These are phyloP conservation scores for Synanceia verrucosa DNA, from an alignment of 2,797 vertebrate genomes.

Conservation along the genomic window DNA sequence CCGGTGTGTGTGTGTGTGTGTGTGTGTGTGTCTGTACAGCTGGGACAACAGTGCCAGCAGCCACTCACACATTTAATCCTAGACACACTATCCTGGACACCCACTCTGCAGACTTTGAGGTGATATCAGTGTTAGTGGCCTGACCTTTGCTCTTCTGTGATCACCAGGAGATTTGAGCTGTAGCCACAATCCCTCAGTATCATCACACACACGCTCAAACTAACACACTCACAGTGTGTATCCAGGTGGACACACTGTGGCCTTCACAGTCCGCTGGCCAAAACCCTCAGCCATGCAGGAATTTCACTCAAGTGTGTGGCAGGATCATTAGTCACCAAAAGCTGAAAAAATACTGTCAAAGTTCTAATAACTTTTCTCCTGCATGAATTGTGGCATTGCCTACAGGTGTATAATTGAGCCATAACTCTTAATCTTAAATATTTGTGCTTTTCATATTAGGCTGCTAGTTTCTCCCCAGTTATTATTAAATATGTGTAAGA, in stretches of 20 bases:
- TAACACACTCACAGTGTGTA: slow-evolving; percentile 3
- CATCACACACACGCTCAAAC: slow-evolving; percentile 3
- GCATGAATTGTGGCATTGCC: slow-evolving; percentile 38
- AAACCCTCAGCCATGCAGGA: slow-evolving; percentile 71
- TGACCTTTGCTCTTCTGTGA: slow-evolving; percentile 46
- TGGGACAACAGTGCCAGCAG: slow-evolving; percentile 28
- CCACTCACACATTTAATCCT: slow-evolving; percentile 24
- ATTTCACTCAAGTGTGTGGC: slow-evolving; percentile 74
- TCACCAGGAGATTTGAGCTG: slow-evolving; percentile 22
- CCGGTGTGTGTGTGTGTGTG: slow-evolving; percentile 17
- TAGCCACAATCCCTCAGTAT: not conserved
- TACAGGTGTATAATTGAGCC: slow-evolving; percentile 38
- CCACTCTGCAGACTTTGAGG: slow-evolving; percentile 15
- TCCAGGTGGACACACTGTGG: slow-evolving; percentile 30
- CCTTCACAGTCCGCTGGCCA: slow-evolving; percentile 66
- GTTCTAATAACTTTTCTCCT: slow-evolving; percentile 53
- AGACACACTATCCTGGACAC: slow-evolving; percentile 16
- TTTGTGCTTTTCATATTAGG: slow-evolving; percentile 10
- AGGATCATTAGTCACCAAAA: slow-evolving; percentile 59
- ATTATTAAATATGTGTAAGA: slow-evolving; percentile 19
- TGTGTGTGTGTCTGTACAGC: slow-evolving; percentile 28
- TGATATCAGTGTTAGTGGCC: slow-evolving; percentile 49
- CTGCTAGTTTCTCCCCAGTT: slow-evolving; percentile 17
- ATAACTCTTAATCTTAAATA: slow-evolving; percentile 33
- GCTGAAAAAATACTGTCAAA: slow-evolving; percentile 52